Evolutionary conservation across 2,888 invertebrate genomes (phyloP).

Genomic region (Cerceris ruficornis): DNA sequence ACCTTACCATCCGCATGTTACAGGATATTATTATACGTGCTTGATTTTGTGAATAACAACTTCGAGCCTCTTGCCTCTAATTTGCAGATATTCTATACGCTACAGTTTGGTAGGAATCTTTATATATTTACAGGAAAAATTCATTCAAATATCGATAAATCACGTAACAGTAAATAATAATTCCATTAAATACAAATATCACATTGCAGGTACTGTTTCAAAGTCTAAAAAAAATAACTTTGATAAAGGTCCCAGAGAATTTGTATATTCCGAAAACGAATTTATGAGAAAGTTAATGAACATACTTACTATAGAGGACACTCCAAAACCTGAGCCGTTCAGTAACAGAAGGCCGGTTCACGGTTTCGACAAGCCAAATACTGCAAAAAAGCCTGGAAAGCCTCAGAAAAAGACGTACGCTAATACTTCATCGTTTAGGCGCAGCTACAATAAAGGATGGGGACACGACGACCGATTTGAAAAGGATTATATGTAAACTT

Average conservation of each 20-base stretch:
- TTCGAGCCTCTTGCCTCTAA: conserved; percentile 77
- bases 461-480: conserved; percentile 72
- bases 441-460: conserved; percentile 66
- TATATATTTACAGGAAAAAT: conserved; percentile 73
- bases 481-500: conserved; percentile 62
- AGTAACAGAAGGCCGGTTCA: too few relatives aligned
- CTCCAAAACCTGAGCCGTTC: too few relatives aligned
- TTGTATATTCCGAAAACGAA: too few relatives aligned
- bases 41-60: conserved; percentile 79
- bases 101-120: conserved; percentile 75
- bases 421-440: conserved; percentile 53
- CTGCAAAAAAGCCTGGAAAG: conserved; percentile 38
- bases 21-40: conserved; percentile 79
- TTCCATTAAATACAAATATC: too few relatives aligned
- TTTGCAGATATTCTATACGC: conserved; percentile 78
- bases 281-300: too few relatives aligned
- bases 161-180: too few relatives aligned
- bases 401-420: conserved; percentile 49
- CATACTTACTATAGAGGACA: too few relatives aligned
- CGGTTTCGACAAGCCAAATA: conserved; percentile 5
- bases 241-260: too few relatives aligned
- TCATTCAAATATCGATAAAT: too few relatives aligned
- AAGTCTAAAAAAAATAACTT: too few relatives aligned
- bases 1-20: conserved; percentile 76
- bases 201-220: too few relatives aligned